Evolutionary conservation across 2,797 vertebrate genomes (phyloP).

Genomic region (Chelon auratus): DNA sequence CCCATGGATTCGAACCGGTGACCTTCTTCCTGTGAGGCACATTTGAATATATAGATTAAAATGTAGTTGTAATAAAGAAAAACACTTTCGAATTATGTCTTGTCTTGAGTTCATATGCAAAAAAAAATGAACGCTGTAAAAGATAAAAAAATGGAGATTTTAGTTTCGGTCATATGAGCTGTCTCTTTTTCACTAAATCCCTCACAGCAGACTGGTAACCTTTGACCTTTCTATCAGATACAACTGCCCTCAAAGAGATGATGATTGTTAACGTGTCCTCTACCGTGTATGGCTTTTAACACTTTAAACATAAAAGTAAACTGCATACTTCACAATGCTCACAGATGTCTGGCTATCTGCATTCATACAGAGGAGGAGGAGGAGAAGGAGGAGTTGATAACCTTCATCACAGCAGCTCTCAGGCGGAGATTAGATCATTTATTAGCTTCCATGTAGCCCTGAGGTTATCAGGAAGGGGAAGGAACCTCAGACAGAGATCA

Average conservation of each 20-base stretch:
- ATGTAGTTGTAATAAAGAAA: too few species aligned
- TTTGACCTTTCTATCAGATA: constrained; percentile 19
- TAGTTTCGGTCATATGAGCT: too few species aligned
- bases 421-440: constrained; percentile 34
- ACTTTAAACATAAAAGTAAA: neutral
- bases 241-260: neutral
- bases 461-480: constrained; percentile 33
- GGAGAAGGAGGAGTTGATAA: constrained; percentile 26
- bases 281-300: constrained; percentile 23
- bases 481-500: constrained; percentile 42
- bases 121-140: too few species aligned
- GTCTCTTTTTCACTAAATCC: too few species aligned
- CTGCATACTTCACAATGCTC: neutral
- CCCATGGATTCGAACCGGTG: too few species aligned
- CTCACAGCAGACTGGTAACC: neutral
- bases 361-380: neutral
- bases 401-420: constrained; percentile 41
- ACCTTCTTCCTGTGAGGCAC: too few species aligned
- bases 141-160: too few species aligned
- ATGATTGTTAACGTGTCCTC: constrained; percentile 8
- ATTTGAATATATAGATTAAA: too few species aligned
- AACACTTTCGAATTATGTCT: too few species aligned
- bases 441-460: constrained; percentile 49
- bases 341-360: neutral
- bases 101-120: too few species aligned